These are phyloP conservation scores for Drosophila tristis DNA, from an alignment of 1,140 invertebrate species.

Conservation along the genomic window DNA sequence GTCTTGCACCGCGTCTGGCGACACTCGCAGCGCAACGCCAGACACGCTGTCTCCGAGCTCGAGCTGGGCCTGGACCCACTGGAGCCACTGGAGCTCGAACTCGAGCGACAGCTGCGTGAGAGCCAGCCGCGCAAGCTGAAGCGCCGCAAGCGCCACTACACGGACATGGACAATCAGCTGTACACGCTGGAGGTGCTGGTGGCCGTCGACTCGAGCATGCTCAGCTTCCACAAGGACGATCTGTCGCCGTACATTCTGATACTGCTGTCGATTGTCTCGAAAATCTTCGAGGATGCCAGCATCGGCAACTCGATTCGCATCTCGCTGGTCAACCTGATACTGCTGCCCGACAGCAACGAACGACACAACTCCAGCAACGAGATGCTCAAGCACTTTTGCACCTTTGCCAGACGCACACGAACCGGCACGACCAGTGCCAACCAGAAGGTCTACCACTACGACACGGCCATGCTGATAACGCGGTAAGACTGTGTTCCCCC, in stretches of 20 bases:
- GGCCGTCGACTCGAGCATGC: conserved; percentile 92
- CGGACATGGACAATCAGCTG: conserved; percentile 84
- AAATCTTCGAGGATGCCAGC: conserved; percentile 91
- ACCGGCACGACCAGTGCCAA: conserved; percentile 46
- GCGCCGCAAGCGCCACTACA: conserved; percentile 82
- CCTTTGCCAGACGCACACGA: conserved; percentile 85
- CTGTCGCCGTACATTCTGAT: conserved; percentile 89
- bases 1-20: conserved; percentile 79
- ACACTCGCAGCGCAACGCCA: conserved; percentile 72
- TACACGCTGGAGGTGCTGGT: conserved; percentile 92
- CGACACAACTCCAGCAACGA: conserved; percentile 85
- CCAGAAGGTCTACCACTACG: conserved; percentile 87
- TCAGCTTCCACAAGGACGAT: conserved; percentile 87
- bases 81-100: conserved; percentile 27
- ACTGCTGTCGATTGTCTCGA: conserved; percentile 91
- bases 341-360: conserved; percentile 84
- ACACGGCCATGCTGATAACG: conserved; percentile 90
- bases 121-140: conserved; percentile 29
- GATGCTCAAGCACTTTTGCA: conserved; percentile 90
- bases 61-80: conserved; percentile 69
- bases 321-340: conserved; percentile 89
- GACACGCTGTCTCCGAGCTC: conserved; percentile 75
- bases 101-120: conserved; percentile 16
- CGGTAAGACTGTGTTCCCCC: conserved; percentile 85
- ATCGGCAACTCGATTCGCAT: conserved; percentile 93